phyloP scores from a whole-genome alignment of 2,113 vertebrate genomes.

The Agapornis roseicollis region DNA sequence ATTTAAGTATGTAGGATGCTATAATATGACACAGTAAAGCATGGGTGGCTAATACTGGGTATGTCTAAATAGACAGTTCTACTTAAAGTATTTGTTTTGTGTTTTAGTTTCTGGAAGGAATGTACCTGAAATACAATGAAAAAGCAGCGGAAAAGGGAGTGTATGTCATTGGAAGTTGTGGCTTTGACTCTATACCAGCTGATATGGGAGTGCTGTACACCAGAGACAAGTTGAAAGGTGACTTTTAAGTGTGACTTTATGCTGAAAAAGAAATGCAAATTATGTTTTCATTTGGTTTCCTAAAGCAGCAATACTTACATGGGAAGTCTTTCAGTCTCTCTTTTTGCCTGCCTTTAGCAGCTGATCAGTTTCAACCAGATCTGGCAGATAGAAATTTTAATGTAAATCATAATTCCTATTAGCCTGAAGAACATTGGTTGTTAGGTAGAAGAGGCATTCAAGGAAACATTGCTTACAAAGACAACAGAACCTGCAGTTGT shows the following conservation, averaged over 20 bases:
- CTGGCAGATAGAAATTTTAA: neutral
- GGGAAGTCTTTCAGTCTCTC: neutral
- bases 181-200: constrained; percentile 95
- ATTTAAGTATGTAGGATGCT: neutral
- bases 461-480: fast-evolving
- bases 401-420: neutral
- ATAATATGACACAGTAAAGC: neutral
- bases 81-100: constrained; percentile 24
- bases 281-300: neutral
- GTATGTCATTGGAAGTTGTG: constrained; percentile 91
- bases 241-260: neutral
- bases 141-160: constrained; percentile 88
- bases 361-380: neutral
- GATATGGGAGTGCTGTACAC: constrained; percentile 94
- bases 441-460: neutral
- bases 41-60: fast-evolving
- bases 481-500: neutral
- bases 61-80: neutral
- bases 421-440: too few species aligned
- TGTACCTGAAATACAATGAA: constrained; percentile 86
- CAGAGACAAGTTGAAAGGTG: constrained; percentile 89
- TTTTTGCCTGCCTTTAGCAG: neutral
- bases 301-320: neutral
- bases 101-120: constrained; percentile 90
- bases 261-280: neutral